Conservation (phyloP, 1,140 invertebrate genomes). For the Idris sp. region DNA sequence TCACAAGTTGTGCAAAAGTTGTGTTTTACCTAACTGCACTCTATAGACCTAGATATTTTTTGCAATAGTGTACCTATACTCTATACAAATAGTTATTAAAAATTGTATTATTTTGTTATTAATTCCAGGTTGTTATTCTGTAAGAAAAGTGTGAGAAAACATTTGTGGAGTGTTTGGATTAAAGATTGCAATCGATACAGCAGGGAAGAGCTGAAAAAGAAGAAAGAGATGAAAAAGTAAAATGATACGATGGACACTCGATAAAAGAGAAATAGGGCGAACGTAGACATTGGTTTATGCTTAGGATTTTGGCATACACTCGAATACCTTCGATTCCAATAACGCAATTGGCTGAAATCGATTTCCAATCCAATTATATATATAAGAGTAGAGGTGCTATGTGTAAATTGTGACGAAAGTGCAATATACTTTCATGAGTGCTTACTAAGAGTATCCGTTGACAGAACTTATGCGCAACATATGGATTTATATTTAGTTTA, state of each 20-base stretch:
- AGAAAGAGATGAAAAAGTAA: conserved; percentile 35
- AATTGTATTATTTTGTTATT: too few species aligned
- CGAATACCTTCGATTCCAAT: conserved; percentile 65
- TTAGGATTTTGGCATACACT: conserved; percentile 54
- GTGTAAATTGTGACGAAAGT: conserved; percentile 72
- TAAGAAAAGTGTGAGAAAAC: conserved; percentile 8
- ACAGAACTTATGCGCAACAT: conserved; percentile 15
- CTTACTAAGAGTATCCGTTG: conserved; percentile 53
- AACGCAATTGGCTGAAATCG: conserved; percentile 70
- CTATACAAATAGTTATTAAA: too few species aligned
- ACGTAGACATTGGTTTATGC: conserved; percentile 38
- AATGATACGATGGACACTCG: conserved; percentile 42
- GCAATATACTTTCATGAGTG: conserved; percentile 76
- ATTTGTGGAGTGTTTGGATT: conserved; percentile 56
- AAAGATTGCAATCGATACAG: conserved; percentile 52
- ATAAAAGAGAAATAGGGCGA: conserved; percentile 32
- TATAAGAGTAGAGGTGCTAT: conserved; percentile 74
- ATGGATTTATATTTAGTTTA: conserved; percentile 30
- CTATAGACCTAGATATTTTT: too few species aligned
- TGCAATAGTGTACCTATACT: too few species aligned
- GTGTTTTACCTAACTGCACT: too few species aligned
- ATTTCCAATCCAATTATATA: conserved; percentile 77
- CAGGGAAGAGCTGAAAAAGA: conserved; percentile 16
- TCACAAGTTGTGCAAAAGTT: too few species aligned
- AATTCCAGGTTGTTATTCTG: too few species aligned